Evolutionary conservation across 1,140 invertebrate species (phyloP).

Genomic region (Paramacrobiotus metropolitanus): DNA sequence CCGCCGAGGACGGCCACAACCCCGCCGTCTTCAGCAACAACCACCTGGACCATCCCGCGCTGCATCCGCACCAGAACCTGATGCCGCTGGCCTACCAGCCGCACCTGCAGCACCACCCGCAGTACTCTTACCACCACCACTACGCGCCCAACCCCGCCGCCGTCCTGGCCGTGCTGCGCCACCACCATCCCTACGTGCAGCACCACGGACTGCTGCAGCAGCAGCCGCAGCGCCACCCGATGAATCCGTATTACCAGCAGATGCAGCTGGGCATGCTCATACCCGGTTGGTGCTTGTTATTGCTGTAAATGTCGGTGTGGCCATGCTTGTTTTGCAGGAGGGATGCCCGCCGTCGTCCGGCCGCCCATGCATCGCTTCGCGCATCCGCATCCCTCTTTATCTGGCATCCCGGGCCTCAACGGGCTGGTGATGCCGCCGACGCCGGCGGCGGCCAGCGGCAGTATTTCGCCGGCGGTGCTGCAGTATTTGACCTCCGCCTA

Average conservation of each 20-base stretch:
- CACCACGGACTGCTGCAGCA: slow-evolving; percentile 14
- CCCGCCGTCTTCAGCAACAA: not conserved
- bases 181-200: slow-evolving; percentile 7
- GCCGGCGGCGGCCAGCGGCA: no score
- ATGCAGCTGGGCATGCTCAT: slow-evolving; percentile 6
- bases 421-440: no score
- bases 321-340: no score
- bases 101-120: slow-evolving; percentile 15
- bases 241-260: slow-evolving; percentile 15
- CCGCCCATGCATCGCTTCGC: not conserved
- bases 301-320: no score
- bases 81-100: slow-evolving; percentile 9
- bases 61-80: slow-evolving; percentile 13
- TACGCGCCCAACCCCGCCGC: slow-evolving; percentile 13
- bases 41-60: slow-evolving; percentile 3
- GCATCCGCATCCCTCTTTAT: no score
- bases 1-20: slow-evolving; percentile 75
- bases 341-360: no score
- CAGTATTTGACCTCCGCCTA: slow-evolving; percentile 60
- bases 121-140: slow-evolving; percentile 16
- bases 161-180: no score
- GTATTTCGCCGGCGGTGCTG: not conserved
- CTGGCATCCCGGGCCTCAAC: no score
- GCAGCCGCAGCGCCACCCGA: slow-evolving; percentile 9
- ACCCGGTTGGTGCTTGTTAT: no score